Evolutionary conservation across 2,888 invertebrate species (phyloP).

Genomic region (Dusona sp.): DNA sequence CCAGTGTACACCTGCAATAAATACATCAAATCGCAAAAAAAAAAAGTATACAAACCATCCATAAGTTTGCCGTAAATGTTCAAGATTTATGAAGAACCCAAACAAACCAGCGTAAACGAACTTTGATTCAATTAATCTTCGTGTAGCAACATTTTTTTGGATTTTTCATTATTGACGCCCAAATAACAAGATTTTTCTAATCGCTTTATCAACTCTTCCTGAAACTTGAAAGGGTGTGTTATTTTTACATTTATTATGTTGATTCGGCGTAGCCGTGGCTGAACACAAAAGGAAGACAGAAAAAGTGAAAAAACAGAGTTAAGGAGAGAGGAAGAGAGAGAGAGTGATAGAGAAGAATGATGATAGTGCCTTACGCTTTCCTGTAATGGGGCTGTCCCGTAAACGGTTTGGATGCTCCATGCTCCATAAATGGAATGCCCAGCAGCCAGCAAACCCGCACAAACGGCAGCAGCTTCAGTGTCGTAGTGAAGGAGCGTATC

Average conservation of each 20-base stretch:
- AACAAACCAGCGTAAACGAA: slow-evolving; percentile 8
- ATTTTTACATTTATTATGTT: neutral
- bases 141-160: neutral
- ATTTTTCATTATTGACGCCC: neutral
- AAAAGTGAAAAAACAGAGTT: neutral
- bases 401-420: slow-evolving; percentile 81
- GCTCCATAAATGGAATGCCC: slow-evolving; percentile 80
- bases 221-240: neutral
- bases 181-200: neutral
- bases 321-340: neutral
- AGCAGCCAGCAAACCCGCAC: slow-evolving; percentile 68
- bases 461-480: slow-evolving; percentile 44
- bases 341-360: slow-evolving; percentile 39
- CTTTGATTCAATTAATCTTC: neutral
- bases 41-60: neutral
- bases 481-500: slow-evolving; percentile 74
- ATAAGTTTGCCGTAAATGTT: slow-evolving; percentile 3
- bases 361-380: slow-evolving; percentile 67
- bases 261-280: neutral
- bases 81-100: neutral
- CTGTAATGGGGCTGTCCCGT: slow-evolving; percentile 74
- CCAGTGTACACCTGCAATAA: slow-evolving; percentile 78
- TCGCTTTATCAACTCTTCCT: neutral
- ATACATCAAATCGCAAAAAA: slow-evolving; percentile 37
- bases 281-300: neutral